These are phyloP conservation scores for Tiliacea aurago DNA, from an alignment of 2,888 invertebrate species.

Conservation along the genomic window DNA sequence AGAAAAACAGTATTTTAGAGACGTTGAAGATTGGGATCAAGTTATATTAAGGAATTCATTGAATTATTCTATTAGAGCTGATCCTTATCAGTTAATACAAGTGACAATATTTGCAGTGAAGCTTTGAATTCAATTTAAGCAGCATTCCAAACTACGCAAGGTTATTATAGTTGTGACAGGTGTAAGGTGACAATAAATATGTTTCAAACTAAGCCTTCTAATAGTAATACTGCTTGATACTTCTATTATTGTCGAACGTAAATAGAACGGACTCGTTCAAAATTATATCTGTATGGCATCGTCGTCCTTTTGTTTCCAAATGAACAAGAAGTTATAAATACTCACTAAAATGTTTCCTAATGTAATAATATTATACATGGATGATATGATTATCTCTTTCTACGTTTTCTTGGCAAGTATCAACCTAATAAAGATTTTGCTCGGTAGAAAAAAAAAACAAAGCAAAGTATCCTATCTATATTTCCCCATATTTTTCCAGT, in stretches of 20 bases:
- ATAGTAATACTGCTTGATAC: neutral
- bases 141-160: conserved; percentile 33
- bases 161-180: conserved; percentile 41
- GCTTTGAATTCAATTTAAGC: conserved; percentile 33
- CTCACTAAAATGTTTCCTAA: neutral
- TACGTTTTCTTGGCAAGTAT: neutral
- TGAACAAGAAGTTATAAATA: neutral
- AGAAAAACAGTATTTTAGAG: neutral
- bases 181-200: conserved; percentile 45
- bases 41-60: neutral
- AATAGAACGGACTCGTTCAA: neutral
- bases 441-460: neutral
- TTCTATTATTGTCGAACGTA: conserved; percentile 12
- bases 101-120: conserved; percentile 34
- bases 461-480: conserved; percentile 17
- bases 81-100: conserved; percentile 18
- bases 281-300: neutral
- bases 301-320: neutral
- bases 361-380: neutral
- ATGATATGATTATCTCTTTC: neutral
- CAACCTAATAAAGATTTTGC: conserved; percentile 11
- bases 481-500: conserved; percentile 61
- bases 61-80: conserved; percentile 8
- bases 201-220: neutral
- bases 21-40: neutral